Evolutionary conservation across 2,797 vertebrate species (phyloP).

Genomic region (Emydoidea blandingii): DNA sequence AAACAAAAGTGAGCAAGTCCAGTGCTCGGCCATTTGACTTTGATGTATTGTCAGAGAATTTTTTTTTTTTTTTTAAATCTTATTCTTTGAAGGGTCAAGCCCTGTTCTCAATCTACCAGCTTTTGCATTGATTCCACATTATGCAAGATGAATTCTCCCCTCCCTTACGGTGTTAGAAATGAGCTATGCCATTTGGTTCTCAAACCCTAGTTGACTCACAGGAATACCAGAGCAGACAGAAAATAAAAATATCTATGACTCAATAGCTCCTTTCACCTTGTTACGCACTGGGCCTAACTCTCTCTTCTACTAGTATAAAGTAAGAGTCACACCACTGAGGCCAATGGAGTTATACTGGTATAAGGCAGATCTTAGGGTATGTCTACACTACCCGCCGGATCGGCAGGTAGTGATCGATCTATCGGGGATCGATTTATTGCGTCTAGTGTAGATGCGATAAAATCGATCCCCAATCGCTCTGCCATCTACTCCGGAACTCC

Average conservation of each 20-base stretch:
- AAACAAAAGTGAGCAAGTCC: neutral
- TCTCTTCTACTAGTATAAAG: neutral
- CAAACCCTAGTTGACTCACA: neutral
- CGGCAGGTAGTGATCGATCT: too few species aligned
- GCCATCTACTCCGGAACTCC: too few species aligned
- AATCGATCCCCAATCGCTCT: too few species aligned
- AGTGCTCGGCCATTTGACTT: neutral
- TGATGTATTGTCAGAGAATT: neutral
- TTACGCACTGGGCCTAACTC: neutral
- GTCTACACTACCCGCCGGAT: too few species aligned
- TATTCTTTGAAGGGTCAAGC: neutral
- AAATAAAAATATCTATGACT: neutral
- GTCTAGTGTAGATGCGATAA: too few species aligned
- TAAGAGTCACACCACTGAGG: neutral
- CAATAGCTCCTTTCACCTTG: neutral
- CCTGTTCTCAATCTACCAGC: neutral
- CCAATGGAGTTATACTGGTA: neutral
- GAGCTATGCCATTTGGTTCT: neutral
- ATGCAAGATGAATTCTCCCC: neutral
- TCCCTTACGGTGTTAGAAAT: neutral
- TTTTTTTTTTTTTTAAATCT: too few species aligned
- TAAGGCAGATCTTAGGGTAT: neutral
- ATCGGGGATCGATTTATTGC: too few species aligned
- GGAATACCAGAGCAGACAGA: neutral
- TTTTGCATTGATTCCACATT: rapidly evolving